phyloP scores from a whole-genome alignment of 2,797 vertebrate genomes.

The Tauraco hartlaubi region DNA sequence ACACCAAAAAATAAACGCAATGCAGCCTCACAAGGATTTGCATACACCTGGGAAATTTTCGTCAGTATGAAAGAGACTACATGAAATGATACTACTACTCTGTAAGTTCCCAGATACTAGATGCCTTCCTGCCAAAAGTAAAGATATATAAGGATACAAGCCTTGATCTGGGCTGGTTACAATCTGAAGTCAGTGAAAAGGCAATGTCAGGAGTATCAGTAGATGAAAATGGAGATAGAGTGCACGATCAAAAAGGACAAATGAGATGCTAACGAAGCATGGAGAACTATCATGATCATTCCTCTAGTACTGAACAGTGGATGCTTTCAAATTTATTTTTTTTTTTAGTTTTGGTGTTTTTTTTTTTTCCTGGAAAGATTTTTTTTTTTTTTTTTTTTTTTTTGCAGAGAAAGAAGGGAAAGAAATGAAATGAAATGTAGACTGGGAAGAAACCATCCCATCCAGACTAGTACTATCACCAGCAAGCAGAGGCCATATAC shows the following conservation, averaged over 20 bases:
- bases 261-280: not conserved
- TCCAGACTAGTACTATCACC: not conserved
- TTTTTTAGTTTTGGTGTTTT: too few relatives aligned
- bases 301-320: not conserved
- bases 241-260: not conserved
- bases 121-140: not conserved
- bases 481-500: not conserved
- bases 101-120: not conserved
- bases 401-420: not conserved
- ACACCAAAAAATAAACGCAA: not conserved
- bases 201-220: not conserved
- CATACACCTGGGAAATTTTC: not conserved
- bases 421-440: not conserved
- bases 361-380: not conserved
- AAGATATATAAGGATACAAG: not conserved
- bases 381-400: not conserved
- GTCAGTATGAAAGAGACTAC: not conserved
- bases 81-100: not conserved
- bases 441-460: not conserved
- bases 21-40: not conserved
- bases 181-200: not conserved
- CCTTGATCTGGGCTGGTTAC: not conserved
- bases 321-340: not conserved
- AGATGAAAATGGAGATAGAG: not conserved
- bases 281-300: not conserved